These are phyloP conservation scores for Hirudinaria manillensis DNA, from an alignment of 2,888 invertebrate genomes.

Conservation along the genomic window DNA sequence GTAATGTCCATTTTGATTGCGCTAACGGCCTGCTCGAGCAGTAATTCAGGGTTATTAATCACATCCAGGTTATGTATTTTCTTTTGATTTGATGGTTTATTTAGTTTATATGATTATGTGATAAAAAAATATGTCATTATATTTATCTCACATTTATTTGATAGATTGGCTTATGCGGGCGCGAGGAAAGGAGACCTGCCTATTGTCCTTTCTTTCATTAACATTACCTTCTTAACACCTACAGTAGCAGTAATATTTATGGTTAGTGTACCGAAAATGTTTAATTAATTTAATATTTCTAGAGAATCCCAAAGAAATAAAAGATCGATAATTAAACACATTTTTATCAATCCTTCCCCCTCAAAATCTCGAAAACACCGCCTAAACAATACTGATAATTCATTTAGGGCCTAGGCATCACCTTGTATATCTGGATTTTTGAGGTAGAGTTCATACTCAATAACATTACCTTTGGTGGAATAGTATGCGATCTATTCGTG, in stretches of 20 bases:
- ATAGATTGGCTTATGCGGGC: conserved; percentile 14
- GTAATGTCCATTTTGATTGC: conserved; percentile 44
- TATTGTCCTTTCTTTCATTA: conserved; percentile 12
- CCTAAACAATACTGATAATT: too few species aligned
- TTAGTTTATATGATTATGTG: background rate
- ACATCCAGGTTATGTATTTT: conserved; percentile 33
- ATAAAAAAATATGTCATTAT: background rate
- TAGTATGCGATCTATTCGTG: conserved; percentile 31
- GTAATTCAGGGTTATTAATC: conserved; percentile 35
- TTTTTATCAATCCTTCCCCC: too few species aligned
- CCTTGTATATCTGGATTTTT: conserved; percentile 24
- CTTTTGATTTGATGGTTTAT: background rate
- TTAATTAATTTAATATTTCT: too few species aligned
- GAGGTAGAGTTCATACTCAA: conserved; percentile 34
- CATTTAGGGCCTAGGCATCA: background rate
- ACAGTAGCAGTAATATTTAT: conserved; percentile 15
- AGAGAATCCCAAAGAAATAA: too few species aligned
- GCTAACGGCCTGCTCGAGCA: conserved; percentile 33
- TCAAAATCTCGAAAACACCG: too few species aligned
- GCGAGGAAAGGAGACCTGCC: conserved; percentile 24
- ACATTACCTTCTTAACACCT: conserved; percentile 9
- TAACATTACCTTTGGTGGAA: conserved; percentile 31
- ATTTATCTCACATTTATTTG: background rate
- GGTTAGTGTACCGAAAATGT: background rate
- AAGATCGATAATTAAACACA: too few species aligned